These are phyloP conservation scores for Aleiodes testaceus DNA, from an alignment of 2,888 invertebrate genomes.

Conservation along the genomic window DNA sequence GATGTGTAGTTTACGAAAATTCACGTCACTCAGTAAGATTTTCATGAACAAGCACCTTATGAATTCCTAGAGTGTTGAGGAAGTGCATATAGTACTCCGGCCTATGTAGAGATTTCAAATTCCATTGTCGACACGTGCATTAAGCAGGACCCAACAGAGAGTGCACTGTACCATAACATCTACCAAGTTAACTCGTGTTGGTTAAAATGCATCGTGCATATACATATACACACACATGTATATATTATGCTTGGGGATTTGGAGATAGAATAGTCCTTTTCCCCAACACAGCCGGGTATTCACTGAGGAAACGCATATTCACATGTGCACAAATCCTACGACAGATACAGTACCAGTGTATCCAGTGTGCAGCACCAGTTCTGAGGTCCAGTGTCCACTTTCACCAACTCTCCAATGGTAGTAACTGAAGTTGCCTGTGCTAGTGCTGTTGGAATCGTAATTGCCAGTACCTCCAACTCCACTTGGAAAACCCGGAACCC, in stretches of 20 bases:
- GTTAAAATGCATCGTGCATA: constrained; percentile 23
- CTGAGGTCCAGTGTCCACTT: constrained; percentile 14
- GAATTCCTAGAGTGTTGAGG: constrained; percentile 41
- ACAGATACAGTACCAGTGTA: constrained; percentile 27
- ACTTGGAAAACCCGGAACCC: constrained; percentile 45
- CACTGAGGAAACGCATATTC: constrained; percentile 35
- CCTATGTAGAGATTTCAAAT: constrained; percentile 51
- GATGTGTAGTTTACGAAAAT: not conserved
- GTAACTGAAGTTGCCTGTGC: constrained; percentile 49
- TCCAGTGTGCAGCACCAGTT: not conserved
- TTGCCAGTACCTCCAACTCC: constrained; percentile 47
- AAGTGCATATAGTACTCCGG: not conserved
- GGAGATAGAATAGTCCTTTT: constrained; percentile 14
- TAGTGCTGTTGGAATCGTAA: constrained; percentile 51
- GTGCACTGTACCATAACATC: constrained; percentile 20
- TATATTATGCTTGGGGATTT: constrained; percentile 7
- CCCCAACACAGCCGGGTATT: constrained; percentile 3
- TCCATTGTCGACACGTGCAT: constrained; percentile 54
- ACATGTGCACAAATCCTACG: constrained; percentile 16
- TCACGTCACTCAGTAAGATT: not conserved
- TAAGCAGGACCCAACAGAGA: constrained; percentile 40
- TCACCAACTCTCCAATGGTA: constrained; percentile 33
- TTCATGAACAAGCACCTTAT: constrained; percentile 36
- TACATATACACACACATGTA: not conserved
- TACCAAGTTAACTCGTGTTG: constrained; percentile 11